Evolutionary conservation across 2,888 invertebrate species (phyloP).

Genomic region (Ichneumon xanthorius): DNA sequence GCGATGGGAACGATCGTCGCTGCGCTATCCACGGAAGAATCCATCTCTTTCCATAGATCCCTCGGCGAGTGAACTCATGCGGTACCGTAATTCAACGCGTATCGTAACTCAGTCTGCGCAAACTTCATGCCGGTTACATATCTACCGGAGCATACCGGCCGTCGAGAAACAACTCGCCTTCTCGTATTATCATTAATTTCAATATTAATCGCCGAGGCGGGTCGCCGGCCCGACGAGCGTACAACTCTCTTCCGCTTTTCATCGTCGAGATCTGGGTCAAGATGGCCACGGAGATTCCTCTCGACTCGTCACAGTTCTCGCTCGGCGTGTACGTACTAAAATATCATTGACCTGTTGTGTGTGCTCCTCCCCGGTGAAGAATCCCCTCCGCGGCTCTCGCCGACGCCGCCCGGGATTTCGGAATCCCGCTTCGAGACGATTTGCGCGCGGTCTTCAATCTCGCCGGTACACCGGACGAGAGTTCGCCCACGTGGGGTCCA

Average conservation of each 20-base stretch:
- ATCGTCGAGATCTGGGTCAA: slow-evolving; percentile 53
- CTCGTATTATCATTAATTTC: slow-evolving; percentile 37
- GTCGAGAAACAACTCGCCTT: neutral
- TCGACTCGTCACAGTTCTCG: slow-evolving; percentile 16
- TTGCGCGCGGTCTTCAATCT: neutral
- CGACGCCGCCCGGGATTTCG: slow-evolving; percentile 30
- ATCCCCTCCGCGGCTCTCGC: slow-evolving; percentile 12
- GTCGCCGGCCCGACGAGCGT: slow-evolving; percentile 20
- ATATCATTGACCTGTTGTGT: neutral
- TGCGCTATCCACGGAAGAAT: neutral
- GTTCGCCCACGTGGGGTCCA: too few relatives aligned
- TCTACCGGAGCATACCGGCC: neutral
- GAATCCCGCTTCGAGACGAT: slow-evolving; percentile 25
- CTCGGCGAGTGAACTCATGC: neutral
- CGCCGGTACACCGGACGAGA: neutral
- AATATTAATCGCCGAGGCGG: slow-evolving; percentile 48
- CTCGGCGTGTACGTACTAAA: neutral
- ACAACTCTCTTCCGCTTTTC: slow-evolving; percentile 65
- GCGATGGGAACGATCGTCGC: slow-evolving; percentile 29
- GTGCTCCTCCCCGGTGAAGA: neutral
- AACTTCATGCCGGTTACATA: neutral
- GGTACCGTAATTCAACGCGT: slow-evolving; percentile 29
- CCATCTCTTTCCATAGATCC: neutral
- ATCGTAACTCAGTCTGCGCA: neutral
- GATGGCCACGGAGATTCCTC: slow-evolving; percentile 53